phyloP scores from a whole-genome alignment of 2,113 vertebrate genomes.

The Clarias magur region DNA sequence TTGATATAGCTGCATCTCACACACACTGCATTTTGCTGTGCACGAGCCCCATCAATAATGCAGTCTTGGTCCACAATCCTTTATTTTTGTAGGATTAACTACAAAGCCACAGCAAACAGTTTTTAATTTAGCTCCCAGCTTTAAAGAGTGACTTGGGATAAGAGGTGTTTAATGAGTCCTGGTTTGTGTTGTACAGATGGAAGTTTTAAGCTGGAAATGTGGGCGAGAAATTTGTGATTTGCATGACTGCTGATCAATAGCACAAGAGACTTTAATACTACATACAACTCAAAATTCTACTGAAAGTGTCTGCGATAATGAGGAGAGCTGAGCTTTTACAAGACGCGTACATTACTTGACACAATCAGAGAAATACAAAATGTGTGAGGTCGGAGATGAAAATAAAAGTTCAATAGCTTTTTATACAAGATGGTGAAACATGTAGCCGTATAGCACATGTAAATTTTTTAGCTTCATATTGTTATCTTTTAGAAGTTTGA shows the following conservation, averaged over 20 bases:
- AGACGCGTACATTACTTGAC: background rate
- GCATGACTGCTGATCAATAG: background rate
- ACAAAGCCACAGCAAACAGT: slow-evolving; percentile 49
- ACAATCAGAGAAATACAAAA: background rate
- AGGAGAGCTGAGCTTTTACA: background rate
- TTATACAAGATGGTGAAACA: background rate
- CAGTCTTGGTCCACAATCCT: slow-evolving; percentile 44
- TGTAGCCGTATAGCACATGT: background rate
- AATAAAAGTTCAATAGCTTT: background rate
- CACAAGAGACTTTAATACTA: background rate
- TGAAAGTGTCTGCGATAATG: background rate
- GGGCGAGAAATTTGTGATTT: background rate
- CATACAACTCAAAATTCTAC: background rate
- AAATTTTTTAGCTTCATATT: slow-evolving; percentile 27
- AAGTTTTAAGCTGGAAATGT: slow-evolving; percentile 14
- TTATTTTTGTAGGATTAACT: slow-evolving; percentile 48
- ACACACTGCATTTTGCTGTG: background rate
- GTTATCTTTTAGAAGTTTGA: slow-evolving; percentile 7
- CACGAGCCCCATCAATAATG: slow-evolving; percentile 22
- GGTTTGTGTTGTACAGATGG: slow-evolving; percentile 40
- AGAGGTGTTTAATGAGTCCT: slow-evolving; percentile 51
- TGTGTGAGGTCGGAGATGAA: background rate
- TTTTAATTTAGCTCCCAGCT: slow-evolving; percentile 56
- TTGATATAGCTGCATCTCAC: background rate
- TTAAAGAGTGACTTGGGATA: slow-evolving; percentile 32